A percentile compares a stretch with the other conserved stretches of the same genome.
phyloP scores from a whole-genome alignment of 2,113 vertebrate genomes.

The Rhadina sibilatrix region DNA sequence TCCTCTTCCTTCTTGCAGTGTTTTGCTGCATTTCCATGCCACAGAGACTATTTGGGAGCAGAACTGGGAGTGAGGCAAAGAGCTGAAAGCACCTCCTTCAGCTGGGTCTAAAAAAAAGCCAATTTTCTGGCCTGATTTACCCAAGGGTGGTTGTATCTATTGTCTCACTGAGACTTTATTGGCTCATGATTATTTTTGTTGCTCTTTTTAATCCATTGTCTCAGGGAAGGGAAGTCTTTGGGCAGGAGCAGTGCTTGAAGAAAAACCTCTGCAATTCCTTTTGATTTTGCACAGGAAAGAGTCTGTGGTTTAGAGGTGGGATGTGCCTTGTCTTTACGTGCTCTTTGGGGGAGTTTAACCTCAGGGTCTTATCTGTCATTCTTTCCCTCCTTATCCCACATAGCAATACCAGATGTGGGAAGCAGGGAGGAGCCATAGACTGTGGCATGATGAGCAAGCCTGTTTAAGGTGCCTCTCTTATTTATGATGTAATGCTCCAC shows the following conservation, averaged over 20 bases:
- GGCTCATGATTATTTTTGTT: neutral
- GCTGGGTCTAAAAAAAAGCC: neutral
- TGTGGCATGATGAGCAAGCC: neutral
- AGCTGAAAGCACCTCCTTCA: neutral
- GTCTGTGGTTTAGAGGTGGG: neutral
- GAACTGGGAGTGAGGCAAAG: neutral
- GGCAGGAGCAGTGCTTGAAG: neutral
- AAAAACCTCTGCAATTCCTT: neutral
- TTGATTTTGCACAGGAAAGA: neutral
- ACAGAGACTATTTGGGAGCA: neutral
- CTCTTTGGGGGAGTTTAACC: neutral
- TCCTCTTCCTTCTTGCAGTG: neutral
- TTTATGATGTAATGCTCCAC: neutral
- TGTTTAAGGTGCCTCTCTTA: neutral
- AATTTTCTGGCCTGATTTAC: neutral
- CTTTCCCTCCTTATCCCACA: neutral
- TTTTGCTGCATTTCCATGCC: neutral
- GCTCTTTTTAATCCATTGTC: constrained; percentile 15
- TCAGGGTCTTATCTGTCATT: neutral
- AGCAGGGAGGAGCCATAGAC: neutral
- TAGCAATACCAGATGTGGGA: neutral
- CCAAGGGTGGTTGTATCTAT: neutral
- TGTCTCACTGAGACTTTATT: neutral
- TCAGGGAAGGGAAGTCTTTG: neutral
- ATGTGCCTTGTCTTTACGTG: neutral